Percentiles rank a stretch among this genome's conserved stretches.
phyloP scores from a whole-genome alignment of 92 coral and sea anemone genomes.

The Isaurus tuberculatus region DNA sequence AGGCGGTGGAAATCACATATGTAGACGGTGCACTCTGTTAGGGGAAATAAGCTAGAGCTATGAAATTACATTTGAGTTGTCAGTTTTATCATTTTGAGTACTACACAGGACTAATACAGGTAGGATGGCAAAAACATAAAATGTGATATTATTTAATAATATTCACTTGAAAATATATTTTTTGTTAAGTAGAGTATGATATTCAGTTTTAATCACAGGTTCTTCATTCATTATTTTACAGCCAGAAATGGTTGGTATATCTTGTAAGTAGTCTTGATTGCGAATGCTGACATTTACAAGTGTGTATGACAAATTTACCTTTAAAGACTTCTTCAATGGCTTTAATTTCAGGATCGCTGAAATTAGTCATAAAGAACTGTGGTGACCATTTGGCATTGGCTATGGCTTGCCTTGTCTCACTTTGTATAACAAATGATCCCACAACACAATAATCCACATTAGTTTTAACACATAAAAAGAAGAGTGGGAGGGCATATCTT shows the following conservation, averaged over 20 bases:
- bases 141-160: not conserved
- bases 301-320: not conserved
- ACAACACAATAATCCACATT: constrained; percentile 5
- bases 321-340: constrained; percentile 52
- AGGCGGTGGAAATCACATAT: constrained; percentile 45
- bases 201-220: not conserved
- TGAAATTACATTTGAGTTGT: not conserved
- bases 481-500: not conserved
- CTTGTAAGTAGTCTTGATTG: too few relatives aligned
- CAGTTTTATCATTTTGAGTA: not conserved
- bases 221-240: too few relatives aligned
- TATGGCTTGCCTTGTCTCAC: constrained; percentile 44
- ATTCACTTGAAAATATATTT: not conserved
- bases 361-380: constrained; percentile 51
- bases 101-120: not conserved
- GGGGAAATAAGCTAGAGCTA: not conserved
- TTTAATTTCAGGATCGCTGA: constrained; percentile 56
- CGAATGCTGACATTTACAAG: too few relatives aligned
- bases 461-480: not conserved
- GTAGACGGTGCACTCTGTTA: not conserved
- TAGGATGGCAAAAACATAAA: not conserved
- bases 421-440: constrained; percentile 10
- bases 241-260: too few relatives aligned
- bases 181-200: not conserved
- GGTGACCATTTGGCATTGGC: constrained; percentile 56